Evolutionary conservation across 1,140 invertebrate species (phyloP).

Genomic region (Anthonomus grandis): DNA sequence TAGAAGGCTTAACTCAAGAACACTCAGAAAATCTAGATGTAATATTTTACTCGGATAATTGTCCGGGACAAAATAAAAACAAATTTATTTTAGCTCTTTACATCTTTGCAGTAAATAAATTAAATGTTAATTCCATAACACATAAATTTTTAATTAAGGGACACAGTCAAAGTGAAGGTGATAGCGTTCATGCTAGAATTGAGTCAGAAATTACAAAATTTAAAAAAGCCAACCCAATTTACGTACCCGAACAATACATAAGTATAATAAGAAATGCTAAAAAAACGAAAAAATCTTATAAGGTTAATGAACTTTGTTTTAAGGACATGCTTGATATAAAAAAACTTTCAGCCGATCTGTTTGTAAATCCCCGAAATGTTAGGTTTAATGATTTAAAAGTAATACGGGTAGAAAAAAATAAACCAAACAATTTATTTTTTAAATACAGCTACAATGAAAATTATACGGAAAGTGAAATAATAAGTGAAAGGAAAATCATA

Average conservation of each 20-base stretch:
- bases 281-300: not conserved
- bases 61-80: too few relatives aligned
- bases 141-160: constrained; percentile 7
- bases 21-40: not conserved
- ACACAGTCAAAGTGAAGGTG: too few relatives aligned
- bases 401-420: not conserved
- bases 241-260: constrained; percentile 4
- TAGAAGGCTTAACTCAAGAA: too few relatives aligned
- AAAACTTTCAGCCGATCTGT: not conserved
- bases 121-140: constrained; percentile 7
- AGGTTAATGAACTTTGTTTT: not conserved
- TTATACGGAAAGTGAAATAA: not conserved
- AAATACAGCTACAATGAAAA: not conserved
- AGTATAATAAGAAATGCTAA: not conserved
- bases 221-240: not conserved
- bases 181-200: not conserved
- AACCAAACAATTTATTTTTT: not conserved
- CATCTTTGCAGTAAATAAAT: not conserved
- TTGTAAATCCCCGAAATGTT: not conserved
- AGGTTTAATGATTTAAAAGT: not conserved
- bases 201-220: not conserved
- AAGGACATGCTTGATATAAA: too few relatives aligned
- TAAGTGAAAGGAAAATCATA: not conserved
- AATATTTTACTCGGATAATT: constrained; percentile 6
- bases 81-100: too few relatives aligned